A percentile compares a stretch with the other conserved stretches of the same genome.
Conservation (phyloP, 2,888 invertebrate species). For the Eumerus sabulonum region DNA sequence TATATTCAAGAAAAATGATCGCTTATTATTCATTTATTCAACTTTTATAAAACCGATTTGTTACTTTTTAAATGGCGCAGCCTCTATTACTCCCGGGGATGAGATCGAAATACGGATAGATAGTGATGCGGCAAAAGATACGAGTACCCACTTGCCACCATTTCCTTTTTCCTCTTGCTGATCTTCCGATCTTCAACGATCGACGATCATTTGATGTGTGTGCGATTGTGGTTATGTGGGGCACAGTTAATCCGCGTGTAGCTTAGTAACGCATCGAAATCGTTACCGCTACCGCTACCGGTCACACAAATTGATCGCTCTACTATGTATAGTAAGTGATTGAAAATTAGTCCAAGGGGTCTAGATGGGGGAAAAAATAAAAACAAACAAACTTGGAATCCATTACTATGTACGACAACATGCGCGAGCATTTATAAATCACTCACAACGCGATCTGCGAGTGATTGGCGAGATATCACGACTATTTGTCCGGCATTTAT, state of each 20-base stretch:
- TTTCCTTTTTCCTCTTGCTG: slow-evolving; percentile 34
- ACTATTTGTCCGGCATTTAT: slow-evolving; percentile 69
- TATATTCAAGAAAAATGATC: slow-evolving; percentile 70
- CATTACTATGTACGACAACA: slow-evolving; percentile 67
- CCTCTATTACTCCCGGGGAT: slow-evolving; percentile 38
- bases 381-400: slow-evolving; percentile 49
- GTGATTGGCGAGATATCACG: slow-evolving; percentile 69
- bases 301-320: slow-evolving; percentile 67
- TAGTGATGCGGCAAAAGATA: slow-evolving; percentile 29
- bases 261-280: slow-evolving; percentile 9
- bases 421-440: slow-evolving; percentile 67
- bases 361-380: neutral
- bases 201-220: neutral
- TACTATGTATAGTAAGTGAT: slow-evolving; percentile 54
- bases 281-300: slow-evolving; percentile 28
- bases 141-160: slow-evolving; percentile 37
- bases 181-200: slow-evolving; percentile 50
- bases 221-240: slow-evolving; percentile 7
- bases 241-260: no score
- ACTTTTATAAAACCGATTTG: slow-evolving; percentile 71
- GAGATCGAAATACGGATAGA: slow-evolving; percentile 28
- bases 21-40: slow-evolving; percentile 73
- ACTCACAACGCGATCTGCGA: slow-evolving; percentile 67
- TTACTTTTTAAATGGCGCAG: slow-evolving; percentile 68
- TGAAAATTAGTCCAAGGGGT: slow-evolving; percentile 67